phyloP scores from a whole-genome alignment of 1,140 invertebrate genomes.

The Drosophila cardini region DNA sequence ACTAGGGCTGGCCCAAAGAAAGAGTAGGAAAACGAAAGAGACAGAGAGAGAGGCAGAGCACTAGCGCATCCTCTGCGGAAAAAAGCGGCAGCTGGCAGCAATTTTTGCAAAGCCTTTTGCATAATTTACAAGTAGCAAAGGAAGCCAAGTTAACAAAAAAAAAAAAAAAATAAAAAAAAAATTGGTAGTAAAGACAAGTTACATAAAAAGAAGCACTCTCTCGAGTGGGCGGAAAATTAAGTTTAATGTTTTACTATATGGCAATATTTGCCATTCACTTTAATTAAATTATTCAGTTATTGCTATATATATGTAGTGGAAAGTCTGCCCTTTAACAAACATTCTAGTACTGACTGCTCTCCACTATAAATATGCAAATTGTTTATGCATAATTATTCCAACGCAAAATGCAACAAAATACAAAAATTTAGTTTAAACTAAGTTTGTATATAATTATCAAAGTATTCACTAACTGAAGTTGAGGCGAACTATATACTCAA shows the following conservation, averaged over 20 bases:
- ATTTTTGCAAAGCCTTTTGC: slow-evolving; percentile 76
- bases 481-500: not conserved
- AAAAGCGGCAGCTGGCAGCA: slow-evolving; percentile 68
- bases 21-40: slow-evolving; percentile 6
- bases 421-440: slow-evolving; percentile 9
- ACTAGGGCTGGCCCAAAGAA: slow-evolving; percentile 44
- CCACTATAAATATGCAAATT: slow-evolving; percentile 62
- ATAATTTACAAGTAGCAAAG: slow-evolving; percentile 79
- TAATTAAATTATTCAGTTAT: slow-evolving; percentile 79
- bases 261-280: slow-evolving; percentile 61
- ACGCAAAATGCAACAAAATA: slow-evolving; percentile 18
- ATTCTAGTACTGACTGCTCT: not conserved
- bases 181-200: slow-evolving; percentile 40
- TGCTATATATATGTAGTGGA: slow-evolving; percentile 43
- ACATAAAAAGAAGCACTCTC: not conserved
- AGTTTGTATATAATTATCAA: slow-evolving; percentile 11
- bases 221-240: slow-evolving; percentile 49
- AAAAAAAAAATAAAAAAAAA: slow-evolving; percentile 29
- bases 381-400: slow-evolving; percentile 60
- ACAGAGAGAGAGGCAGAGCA: slow-evolving; percentile 32
- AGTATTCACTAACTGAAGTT: slow-evolving; percentile 7
- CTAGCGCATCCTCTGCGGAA: not conserved
- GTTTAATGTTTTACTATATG: slow-evolving; percentile 66
- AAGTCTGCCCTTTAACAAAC: not conserved
- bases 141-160: slow-evolving; percentile 34